Conservation (phyloP, 2,888 invertebrate genomes). For the Timema cristinae region DNA sequence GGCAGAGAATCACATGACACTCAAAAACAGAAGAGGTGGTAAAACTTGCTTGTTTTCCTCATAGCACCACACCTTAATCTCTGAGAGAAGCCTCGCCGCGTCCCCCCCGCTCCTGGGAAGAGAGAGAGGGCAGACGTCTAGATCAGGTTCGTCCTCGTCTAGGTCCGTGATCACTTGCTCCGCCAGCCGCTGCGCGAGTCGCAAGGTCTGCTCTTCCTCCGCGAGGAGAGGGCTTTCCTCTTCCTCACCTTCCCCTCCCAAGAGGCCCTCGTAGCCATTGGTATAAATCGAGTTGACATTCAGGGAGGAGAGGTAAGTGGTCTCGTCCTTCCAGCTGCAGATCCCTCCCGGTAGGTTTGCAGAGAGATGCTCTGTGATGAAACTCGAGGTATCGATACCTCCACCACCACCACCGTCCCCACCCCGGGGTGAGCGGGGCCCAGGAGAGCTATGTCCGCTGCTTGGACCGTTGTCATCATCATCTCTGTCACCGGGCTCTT, state of each 20-base stretch:
- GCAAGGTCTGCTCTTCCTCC: constrained; percentile 33
- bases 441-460: constrained; percentile 28
- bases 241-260: constrained; percentile 10
- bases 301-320: constrained; percentile 61
- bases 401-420: constrained; percentile 19
- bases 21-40: too few species aligned
- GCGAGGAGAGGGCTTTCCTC: constrained; percentile 18
- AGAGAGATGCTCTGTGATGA: constrained; percentile 54
- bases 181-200: constrained; percentile 34
- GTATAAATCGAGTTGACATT: not conserved
- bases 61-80: constrained; percentile 25
- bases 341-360: constrained; percentile 75
- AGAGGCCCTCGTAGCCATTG: not conserved
- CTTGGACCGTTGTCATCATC: constrained; percentile 29
- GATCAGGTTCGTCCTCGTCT: constrained; percentile 26
- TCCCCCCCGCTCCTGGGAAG: not conserved
- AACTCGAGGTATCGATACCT: constrained; percentile 15
- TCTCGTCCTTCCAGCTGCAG: constrained; percentile 77
- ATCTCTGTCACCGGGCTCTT: constrained; percentile 51
- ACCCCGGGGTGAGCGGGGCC: constrained; percentile 22
- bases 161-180: constrained; percentile 33
- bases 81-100: constrained; percentile 7
- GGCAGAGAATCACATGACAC: too few species aligned
- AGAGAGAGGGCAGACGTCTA: constrained; percentile 2
- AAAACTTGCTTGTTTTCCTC: not conserved